phyloP scores from a whole-genome alignment of 2,888 invertebrate species.

The Cephus pulcher region DNA sequence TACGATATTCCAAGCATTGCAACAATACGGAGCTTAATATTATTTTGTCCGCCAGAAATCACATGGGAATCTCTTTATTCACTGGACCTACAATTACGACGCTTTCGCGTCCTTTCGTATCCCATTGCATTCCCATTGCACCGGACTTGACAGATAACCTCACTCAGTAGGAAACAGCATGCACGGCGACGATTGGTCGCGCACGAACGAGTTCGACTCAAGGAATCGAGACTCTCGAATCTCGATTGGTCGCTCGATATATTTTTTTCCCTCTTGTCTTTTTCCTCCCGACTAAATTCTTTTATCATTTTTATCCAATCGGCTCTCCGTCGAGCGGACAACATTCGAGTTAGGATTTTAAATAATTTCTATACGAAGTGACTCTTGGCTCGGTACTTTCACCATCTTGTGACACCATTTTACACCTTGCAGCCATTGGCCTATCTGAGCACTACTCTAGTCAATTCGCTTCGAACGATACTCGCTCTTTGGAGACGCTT shows the following conservation, averaged over 20 bases:
- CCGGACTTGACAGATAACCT: neutral
- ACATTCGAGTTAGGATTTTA: conserved; percentile 34
- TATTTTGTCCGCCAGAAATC: neutral
- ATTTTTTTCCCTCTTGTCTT: neutral
- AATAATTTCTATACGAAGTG: conserved; percentile 31
- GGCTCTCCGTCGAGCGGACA: neutral
- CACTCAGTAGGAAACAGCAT: neutral
- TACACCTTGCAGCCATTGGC: conserved; percentile 17
- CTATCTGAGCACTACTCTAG: conserved; percentile 1
- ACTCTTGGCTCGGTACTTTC: conserved; percentile 34
- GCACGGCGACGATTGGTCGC: neutral
- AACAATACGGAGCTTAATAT: neutral
- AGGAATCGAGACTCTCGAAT: neutral
- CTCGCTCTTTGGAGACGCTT: neutral
- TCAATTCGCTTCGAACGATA: neutral
- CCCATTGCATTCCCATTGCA: neutral
- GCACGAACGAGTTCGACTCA: neutral
- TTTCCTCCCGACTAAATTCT: conserved; percentile 20
- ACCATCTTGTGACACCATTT: conserved; percentile 34
- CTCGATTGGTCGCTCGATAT: neutral
- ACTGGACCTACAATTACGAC: neutral
- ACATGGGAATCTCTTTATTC: neutral
- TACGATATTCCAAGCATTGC: neutral
- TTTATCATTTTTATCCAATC: conserved; percentile 14
- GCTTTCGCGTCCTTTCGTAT: neutral